A percentile compares a stretch with the other conserved stretches of the same genome.
Conservation (phyloP, 2,888 invertebrate species). For the Stenodera caucasica region DNA sequence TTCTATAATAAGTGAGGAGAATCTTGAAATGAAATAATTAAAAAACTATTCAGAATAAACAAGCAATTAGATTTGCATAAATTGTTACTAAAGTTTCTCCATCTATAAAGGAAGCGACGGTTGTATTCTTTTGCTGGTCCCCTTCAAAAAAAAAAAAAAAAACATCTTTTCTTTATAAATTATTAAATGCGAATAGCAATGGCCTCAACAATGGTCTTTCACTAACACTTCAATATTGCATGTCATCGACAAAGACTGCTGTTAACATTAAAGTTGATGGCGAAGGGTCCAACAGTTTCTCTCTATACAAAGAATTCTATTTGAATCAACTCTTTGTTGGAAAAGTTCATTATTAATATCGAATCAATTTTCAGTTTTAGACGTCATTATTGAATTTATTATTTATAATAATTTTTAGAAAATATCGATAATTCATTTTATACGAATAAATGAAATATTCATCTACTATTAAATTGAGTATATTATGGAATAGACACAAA, state of each 20-base stretch:
- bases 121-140: no score
- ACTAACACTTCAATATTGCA: constrained; percentile 8
- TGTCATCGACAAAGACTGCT: neutral
- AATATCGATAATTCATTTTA: no score
- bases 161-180: neutral
- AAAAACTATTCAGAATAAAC: neutral
- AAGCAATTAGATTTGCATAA: neutral
- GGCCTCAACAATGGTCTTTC: neutral
- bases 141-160: no score
- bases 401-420: no score
- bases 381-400: no score
- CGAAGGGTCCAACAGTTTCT: neutral
- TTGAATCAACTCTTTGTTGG: neutral
- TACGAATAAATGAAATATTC: neutral
- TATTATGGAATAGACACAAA: neutral
- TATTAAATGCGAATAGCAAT: neutral
- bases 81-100: neutral
- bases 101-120: no score
- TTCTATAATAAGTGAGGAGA: no score
- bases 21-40: neutral
- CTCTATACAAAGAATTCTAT: neutral
- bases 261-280: constrained; percentile 1
- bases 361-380: no score
- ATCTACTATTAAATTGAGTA: constrained; percentile 2
- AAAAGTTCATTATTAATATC: neutral